These are phyloP conservation scores for Arizona elegans DNA, from an alignment of 2,113 vertebrate genomes.

Conservation along the genomic window DNA sequence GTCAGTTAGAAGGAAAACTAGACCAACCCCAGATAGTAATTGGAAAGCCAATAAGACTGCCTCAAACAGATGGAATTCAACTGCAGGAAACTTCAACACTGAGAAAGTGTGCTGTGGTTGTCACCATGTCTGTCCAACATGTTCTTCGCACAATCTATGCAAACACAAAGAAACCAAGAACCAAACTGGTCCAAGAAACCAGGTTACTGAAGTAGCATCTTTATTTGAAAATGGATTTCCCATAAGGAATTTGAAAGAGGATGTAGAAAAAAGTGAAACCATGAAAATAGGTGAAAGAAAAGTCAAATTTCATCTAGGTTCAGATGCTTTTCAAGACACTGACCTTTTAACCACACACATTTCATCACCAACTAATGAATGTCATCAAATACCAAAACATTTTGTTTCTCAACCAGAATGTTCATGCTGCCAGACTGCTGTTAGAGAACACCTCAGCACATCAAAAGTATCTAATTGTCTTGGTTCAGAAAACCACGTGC, in stretches of 20 bases:
- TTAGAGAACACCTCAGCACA: neutral
- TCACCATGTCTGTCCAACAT: neutral
- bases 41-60: neutral
- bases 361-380: neutral
- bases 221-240: constrained; percentile 17
- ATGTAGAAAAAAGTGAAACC: neutral
- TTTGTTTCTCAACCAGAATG: neutral
- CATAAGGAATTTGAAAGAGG: neutral
- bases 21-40: neutral
- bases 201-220: neutral
- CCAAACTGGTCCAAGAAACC: neutral
- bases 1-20: neutral
- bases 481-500: neutral
- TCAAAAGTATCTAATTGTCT: neutral
- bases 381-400: neutral
- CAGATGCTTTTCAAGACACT: neutral
- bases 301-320: neutral
- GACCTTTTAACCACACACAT: neutral
- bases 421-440: neutral
- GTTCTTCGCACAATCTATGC: neutral
- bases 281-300: neutral
- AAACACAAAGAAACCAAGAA: neutral
- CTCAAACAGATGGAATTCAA: neutral
- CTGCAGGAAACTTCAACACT: neutral
- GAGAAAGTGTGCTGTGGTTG: neutral